Evolutionary conservation across 2,113 vertebrate species (phyloP).

Genomic region (Myrmecophaga tridactyla): DNA sequence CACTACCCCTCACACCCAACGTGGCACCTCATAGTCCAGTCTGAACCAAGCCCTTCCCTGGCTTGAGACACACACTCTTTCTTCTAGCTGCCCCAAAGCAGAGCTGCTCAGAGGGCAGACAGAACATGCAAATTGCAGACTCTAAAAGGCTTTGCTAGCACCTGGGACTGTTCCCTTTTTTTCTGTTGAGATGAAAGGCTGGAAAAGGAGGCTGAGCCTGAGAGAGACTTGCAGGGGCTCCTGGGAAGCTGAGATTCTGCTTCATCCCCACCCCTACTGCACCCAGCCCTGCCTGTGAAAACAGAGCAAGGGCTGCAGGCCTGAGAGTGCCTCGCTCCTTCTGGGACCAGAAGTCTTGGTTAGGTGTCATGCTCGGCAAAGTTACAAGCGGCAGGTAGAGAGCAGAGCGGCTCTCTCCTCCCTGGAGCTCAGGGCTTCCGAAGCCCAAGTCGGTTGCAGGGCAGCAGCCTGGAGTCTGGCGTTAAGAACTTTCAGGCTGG

Average conservation of each 20-base stretch:
- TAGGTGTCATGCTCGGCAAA: neutral
- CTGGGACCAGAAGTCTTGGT: neutral
- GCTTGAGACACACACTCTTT: neutral
- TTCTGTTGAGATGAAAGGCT: conserved; percentile 34
- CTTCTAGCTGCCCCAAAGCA: neutral
- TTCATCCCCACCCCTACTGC: neutral
- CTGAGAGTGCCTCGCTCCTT: neutral
- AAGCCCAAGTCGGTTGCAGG: neutral
- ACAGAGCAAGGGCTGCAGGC: neutral
- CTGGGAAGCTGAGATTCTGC: neutral
- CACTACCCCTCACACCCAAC: fast-evolving
- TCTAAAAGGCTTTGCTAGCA: neutral
- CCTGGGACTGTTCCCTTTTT: neutral
- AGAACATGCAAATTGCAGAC: neutral
- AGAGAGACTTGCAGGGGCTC: neutral
- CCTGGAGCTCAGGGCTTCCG: neutral
- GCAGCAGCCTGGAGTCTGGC: neutral
- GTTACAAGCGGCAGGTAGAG: neutral
- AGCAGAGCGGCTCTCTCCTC: neutral
- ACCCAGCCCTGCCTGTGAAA: neutral
- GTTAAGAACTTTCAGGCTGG: neutral
- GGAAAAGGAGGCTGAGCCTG: neutral
- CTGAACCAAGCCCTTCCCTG: neutral
- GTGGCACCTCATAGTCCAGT: neutral
- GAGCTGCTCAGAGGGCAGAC: neutral